Percentiles rank a stretch among this genome's conserved stretches.
Evolutionary conservation across 2,113 vertebrate genomes (phyloP).

Genomic region (Zingel zingel): DNA sequence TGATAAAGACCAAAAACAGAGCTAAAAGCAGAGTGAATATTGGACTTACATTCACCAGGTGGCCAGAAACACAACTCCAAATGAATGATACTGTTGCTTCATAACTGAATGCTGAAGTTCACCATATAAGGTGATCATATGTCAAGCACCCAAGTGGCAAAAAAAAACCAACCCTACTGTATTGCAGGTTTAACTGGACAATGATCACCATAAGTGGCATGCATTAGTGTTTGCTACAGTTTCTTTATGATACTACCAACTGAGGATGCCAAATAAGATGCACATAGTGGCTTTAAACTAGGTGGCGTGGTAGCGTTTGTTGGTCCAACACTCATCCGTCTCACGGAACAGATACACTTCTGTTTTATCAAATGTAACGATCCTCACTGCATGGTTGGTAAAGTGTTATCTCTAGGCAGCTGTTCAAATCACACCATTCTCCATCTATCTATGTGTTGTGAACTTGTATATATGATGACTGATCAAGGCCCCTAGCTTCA

Average conservation of each 20-base stretch:
- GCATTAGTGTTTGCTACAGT: neutral
- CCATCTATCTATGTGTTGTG: neutral
- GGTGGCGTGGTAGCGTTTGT: neutral
- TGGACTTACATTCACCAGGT: neutral
- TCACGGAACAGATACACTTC: neutral
- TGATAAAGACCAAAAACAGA: neutral
- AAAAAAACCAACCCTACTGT: too few relatives aligned
- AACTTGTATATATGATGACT: neutral
- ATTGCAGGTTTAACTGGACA: too few relatives aligned
- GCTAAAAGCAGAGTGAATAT: neutral
- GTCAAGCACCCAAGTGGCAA: too few relatives aligned
- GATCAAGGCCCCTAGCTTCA: neutral
- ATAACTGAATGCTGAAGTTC: too few relatives aligned
- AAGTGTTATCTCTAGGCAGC: constrained; percentile 1
- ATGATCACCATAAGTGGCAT: neutral
- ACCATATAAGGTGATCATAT: too few relatives aligned
- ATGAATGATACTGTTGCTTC: too few relatives aligned
- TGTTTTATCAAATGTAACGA: neutral
- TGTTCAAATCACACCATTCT: neutral
- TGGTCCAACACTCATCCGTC: neutral
- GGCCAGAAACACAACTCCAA: neutral
- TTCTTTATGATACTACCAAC: neutral
- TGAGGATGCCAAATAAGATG: neutral
- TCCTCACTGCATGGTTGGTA: neutral
- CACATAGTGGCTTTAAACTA: neutral